These are phyloP conservation scores for Tridacna gigas DNA, from an alignment of 2,888 invertebrate species.

Conservation along the genomic window DNA sequence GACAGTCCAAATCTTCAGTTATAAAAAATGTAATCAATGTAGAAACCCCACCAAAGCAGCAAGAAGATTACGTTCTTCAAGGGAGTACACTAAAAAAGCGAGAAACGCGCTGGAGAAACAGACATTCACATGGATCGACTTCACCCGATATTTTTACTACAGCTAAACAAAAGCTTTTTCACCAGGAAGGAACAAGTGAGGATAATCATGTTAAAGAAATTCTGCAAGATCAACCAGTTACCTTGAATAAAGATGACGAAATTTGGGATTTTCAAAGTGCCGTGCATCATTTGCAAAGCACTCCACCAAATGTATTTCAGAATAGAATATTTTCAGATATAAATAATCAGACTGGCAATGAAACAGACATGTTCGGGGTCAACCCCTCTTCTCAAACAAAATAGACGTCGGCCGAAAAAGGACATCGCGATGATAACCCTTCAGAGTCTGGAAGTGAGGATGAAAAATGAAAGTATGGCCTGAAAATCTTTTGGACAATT, in stretches of 20 bases:
- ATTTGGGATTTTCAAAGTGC: conserved; percentile 2
- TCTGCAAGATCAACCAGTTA: conserved; percentile 6
- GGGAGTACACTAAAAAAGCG: conserved; percentile 15
- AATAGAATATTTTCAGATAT: too few species aligned
- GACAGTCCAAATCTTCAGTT: not conserved
- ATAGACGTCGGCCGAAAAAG: not conserved
- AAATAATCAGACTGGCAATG: not conserved
- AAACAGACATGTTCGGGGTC: not conserved
- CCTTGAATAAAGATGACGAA: not conserved
- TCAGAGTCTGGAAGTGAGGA: too few species aligned
- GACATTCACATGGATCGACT: not conserved
- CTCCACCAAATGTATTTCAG: not conserved
- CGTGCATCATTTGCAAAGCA: not conserved
- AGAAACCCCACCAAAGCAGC: not conserved
- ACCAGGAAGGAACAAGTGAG: not conserved
- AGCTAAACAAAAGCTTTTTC: conserved; percentile 1
- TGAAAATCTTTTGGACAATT: too few species aligned
- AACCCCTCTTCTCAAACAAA: not conserved
- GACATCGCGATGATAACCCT: not conserved
- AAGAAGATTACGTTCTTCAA: conserved; percentile 9
- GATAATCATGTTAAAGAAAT: not conserved
- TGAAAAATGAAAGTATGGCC: too few species aligned
- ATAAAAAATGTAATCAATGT: conserved; percentile 7
- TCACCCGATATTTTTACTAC: conserved; percentile 7
- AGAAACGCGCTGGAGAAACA: not conserved